These are phyloP conservation scores for Cotesia vestalis DNA, from an alignment of 1,140 invertebrate genomes.

Conservation along the genomic window DNA sequence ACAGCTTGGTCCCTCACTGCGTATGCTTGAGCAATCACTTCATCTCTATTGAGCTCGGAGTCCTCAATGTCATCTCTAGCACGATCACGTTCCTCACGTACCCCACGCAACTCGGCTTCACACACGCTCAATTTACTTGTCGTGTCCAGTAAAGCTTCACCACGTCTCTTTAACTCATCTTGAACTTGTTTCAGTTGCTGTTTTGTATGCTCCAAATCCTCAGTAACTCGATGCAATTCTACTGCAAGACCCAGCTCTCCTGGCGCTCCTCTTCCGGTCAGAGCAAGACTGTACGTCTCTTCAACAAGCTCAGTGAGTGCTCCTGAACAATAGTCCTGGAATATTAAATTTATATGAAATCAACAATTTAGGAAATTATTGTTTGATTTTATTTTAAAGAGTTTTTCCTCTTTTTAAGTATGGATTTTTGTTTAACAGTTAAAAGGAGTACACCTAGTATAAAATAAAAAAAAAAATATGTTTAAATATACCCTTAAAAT, in stretches of 20 bases:
- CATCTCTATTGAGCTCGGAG: slow-evolving; percentile 78
- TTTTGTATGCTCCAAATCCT: slow-evolving; percentile 80
- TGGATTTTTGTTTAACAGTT: too few relatives aligned
- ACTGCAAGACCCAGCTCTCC: slow-evolving; percentile 69
- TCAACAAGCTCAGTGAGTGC: slow-evolving; percentile 70
- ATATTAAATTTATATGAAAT: neutral
- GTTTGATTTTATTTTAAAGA: too few relatives aligned
- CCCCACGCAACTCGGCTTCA: slow-evolving; percentile 82
- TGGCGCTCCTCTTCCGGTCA: slow-evolving; percentile 67
- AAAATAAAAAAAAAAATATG: too few relatives aligned
- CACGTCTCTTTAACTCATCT: slow-evolving; percentile 81
- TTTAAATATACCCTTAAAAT: too few relatives aligned
- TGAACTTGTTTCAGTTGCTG: slow-evolving; percentile 78
- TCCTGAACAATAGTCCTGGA: slow-evolving; percentile 52
- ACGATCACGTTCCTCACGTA: slow-evolving; percentile 83
- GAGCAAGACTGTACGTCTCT: slow-evolving; percentile 75
- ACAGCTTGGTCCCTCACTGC: slow-evolving; percentile 88
- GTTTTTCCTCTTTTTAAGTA: too few relatives aligned
- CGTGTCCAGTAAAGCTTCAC: slow-evolving; percentile 80
- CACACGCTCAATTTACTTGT: slow-evolving; percentile 82
- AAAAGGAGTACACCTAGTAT: too few relatives aligned
- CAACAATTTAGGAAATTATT: neutral
- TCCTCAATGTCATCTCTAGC: slow-evolving; percentile 75
- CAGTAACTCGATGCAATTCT: slow-evolving; percentile 80
- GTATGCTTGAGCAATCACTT: slow-evolving; percentile 82